Evolutionary conservation across 1,140 invertebrate genomes (phyloP), one percentile per base, ranked within the genome.

Genomic region (Micrasema minimum): DNA sequence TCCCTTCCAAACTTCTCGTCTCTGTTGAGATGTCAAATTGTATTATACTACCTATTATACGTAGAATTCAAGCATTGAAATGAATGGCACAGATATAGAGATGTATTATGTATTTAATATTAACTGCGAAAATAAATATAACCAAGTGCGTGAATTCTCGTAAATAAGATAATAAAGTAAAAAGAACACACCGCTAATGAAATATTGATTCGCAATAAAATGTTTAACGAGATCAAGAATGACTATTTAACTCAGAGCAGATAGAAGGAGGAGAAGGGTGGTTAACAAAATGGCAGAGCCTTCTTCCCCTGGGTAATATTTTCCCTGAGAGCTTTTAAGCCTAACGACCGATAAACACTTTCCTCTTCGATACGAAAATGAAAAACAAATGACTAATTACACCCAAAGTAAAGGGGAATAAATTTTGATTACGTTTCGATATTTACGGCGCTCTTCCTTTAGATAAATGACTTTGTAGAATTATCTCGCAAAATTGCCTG

Each of bases 381-480:
- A 46, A 50, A 66, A 66, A 66, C 45, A 50, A 66, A 66, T 66
- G 62, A 66, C 62, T 66, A 66, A 66, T 66, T 66, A 66, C 62
- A 18, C 48, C 62, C 37, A 26, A 46, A 38, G 38, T n/a, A 12
- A 7, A 26, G 12, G 62, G 62, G 62, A 50, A 51, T 66, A 50
- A 66, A 66, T 66, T 66, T 66, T 66, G 62, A 66, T 66, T 35
- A 66, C 62, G 48, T 50, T 38, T 66, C 62, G 62, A 66, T 59
- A 59, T 59, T 59, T 23, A 38, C 37, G 26, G 23, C 50, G 55
- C 38, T 20, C 55, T 22, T 59, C 55, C 38, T 59, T 35, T 12
- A 59, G 55, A 59, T 38, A 59, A 59, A 59, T 12, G 55, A 35
- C 18, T 18, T 14, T 9, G 37, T 16, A 41, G 35, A 22, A 38